Evolutionary conservation across 2,797 vertebrate species (phyloP).

Genomic region (Sphenodon punctatus): DNA sequence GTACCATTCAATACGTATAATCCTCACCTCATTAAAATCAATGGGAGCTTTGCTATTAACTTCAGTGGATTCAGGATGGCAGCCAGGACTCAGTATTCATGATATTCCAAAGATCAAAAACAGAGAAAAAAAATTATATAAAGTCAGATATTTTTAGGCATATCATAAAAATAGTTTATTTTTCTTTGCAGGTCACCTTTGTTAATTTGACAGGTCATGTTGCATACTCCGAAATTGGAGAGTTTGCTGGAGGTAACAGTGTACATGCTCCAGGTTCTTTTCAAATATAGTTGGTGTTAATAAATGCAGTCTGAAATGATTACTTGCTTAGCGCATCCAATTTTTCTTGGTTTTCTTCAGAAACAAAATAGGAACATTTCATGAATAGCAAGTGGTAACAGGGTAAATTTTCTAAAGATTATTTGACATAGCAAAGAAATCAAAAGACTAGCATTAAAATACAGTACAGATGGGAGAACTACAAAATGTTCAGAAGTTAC

Average conservation of each 20-base stretch:
- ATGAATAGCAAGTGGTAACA: conserved; percentile 24
- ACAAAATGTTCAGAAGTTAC: not conserved
- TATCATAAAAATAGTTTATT: no score
- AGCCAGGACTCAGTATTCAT: not conserved
- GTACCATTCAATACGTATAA: no score
- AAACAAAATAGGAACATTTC: conserved; percentile 27
- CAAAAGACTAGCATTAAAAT: not conserved
- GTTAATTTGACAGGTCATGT: conserved; percentile 21
- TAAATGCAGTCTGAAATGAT: conserved; percentile 45
- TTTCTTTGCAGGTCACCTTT: conserved; percentile 24
- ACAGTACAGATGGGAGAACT: not conserved
- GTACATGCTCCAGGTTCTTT: conserved; percentile 27
- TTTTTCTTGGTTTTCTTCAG: conserved; percentile 40
- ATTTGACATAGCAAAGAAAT: not conserved
- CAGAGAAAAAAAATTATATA: not conserved
- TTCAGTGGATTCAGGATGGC: no score
- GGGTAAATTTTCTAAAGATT: not conserved
- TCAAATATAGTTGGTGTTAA: conserved; percentile 33
- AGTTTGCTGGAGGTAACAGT: conserved; percentile 36
- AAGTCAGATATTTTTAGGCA: not conserved
- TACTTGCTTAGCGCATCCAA: conserved; percentile 16
- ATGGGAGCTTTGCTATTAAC: no score
- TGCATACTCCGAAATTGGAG: not conserved
- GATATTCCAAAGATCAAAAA: conserved; percentile 27
- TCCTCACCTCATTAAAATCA: no score